A percentile compares a stretch with the other conserved stretches of the same genome.
These are phyloP conservation scores for Gymnoscelis rufifasciata DNA, from an alignment of 2,888 invertebrate species.

Conservation along the genomic window DNA sequence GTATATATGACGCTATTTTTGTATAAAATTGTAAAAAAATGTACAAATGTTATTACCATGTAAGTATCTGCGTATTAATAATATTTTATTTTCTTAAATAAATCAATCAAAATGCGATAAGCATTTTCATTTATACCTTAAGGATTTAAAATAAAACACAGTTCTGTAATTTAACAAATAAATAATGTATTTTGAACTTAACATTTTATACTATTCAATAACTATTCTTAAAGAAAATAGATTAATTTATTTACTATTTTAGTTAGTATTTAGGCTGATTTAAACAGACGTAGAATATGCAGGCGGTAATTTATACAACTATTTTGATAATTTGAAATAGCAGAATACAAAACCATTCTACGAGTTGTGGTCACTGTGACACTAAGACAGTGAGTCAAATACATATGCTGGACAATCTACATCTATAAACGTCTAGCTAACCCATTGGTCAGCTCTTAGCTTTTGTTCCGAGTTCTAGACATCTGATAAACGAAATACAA, in stretches of 20 bases:
- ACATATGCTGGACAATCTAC: too few species aligned
- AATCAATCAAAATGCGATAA: too few species aligned
- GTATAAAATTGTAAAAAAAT: background rate
- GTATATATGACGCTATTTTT: constrained; percentile 2
- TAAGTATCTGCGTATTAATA: background rate
- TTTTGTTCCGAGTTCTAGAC: too few species aligned
- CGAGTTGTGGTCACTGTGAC: constrained; percentile 26
- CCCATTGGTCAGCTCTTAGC: too few species aligned
- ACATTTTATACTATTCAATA: constrained; percentile 61
- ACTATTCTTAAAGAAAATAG: constrained; percentile 70
- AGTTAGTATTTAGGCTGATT: constrained; percentile 64
- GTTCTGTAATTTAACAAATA: constrained; percentile 65
- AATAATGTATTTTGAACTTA: constrained; percentile 73
- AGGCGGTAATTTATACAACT: constrained; percentile 62
- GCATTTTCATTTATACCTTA: background rate
- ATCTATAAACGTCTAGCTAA: too few species aligned
- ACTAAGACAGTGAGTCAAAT: too few species aligned
- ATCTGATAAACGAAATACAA: too few species aligned
- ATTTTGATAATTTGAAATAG: constrained; percentile 46
- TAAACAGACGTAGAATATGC: constrained; percentile 56
- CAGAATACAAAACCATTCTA: constrained; percentile 53
- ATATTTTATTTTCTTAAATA: too few species aligned
- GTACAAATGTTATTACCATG: constrained; percentile 8
- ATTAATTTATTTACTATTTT: constrained; percentile 49
- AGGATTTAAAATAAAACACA: constrained; percentile 42